Conservation (phyloP, 2,113 vertebrate species). For the Aegotheles bennettii region DNA sequence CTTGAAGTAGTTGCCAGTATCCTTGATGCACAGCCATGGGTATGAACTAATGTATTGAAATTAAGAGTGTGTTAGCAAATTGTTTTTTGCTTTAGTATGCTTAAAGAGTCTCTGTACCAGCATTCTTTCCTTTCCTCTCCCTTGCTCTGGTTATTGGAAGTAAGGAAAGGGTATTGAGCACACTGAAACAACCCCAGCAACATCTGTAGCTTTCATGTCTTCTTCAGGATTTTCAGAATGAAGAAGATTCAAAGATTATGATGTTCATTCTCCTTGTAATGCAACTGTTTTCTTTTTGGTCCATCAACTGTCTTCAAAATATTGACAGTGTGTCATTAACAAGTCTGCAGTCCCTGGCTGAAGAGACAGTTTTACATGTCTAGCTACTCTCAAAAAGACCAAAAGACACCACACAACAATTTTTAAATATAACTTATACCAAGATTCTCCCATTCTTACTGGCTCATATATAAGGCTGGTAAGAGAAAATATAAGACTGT, state of each 20-base stretch:
- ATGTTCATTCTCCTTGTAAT: neutral
- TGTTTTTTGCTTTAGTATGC: neutral
- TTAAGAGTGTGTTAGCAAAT: neutral
- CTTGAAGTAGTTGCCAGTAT: neutral
- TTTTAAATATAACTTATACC: neutral
- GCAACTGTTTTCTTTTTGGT: neutral
- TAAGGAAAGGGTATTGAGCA: neutral
- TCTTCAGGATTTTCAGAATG: neutral
- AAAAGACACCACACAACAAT: neutral
- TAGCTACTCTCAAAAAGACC: neutral
- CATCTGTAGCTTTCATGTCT: neutral
- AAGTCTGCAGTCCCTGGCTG: neutral
- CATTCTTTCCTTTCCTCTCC: neutral
- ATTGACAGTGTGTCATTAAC: neutral
- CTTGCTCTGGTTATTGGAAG: neutral
- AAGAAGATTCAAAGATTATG: neutral
- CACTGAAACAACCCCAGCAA: neutral
- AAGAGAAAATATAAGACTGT: neutral
- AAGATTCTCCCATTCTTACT: neutral
- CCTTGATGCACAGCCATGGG: neutral
- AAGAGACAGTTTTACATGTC: neutral
- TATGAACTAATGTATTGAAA: neutral
- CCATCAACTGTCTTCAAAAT: neutral
- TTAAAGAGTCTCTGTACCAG: accelerated
- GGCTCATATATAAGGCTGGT: neutral